Base-by-base conservation (phyloP, 1,140 invertebrate species). In the Heliconius congener region DNA sequence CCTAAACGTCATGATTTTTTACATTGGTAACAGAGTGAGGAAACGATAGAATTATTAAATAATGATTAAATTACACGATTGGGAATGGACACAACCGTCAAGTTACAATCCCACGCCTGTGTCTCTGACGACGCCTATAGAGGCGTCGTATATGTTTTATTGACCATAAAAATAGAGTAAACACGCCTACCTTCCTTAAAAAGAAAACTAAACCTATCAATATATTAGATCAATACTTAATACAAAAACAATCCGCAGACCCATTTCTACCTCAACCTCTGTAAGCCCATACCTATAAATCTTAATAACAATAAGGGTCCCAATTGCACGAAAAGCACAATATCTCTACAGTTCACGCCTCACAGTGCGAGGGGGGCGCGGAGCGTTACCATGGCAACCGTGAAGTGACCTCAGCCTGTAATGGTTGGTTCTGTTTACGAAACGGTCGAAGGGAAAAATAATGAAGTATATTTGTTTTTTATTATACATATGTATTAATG, bases 251-350 rank as follows among this genome's bases (percentile, higher is more conserved):
- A 30, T 66, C 23, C 23, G 0, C 55, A 60, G 23, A 39, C 55
- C 37, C 57, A 50, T 42, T 23, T 71, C 57, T 55, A 71, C 60
- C 13, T 27, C 6, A 27, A 13, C 19, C 19, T 57, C 55, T 52
- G 55, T 73, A 76, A 55, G 57, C 57, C 30, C n/a, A 18, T 46
- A 46, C 0, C 42, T 46, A 74, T 74, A 79, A 76, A 79, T 79
- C 55, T 73, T 81, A 66, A 71, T 78, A 71, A 73, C 73, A 72
- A 78, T 77, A 81, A 78, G 76, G 80, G 70, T 73, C 57, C 18
- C 52, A 78, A 78, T 81, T 71, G 80, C 76, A 75, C 70, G 39
- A 57, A 76, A 70, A 77, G 39, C 50, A 72, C 71, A 73, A 55
- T 73, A 76, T 73, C 74, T 80, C 66, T 57, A 76, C 73, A 73